These are phyloP conservation scores for Chlorospingus flavigularis DNA, from an alignment of 2,797 vertebrate species.

Conservation along the genomic window DNA sequence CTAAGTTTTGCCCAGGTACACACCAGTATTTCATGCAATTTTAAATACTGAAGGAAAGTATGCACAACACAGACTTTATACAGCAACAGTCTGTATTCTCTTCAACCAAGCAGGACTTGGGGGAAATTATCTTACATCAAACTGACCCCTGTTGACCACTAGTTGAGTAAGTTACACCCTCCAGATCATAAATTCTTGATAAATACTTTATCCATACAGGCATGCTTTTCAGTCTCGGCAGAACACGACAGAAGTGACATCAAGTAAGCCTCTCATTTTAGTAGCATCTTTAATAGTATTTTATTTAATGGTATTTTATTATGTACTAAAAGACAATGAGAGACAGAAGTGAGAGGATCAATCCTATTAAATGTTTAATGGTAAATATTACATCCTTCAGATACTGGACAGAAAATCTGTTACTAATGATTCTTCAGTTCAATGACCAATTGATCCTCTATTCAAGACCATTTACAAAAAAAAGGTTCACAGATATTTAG, in stretches of 20 bases:
- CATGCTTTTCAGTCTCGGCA: background rate
- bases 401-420: background rate
- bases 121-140: background rate
- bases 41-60: background rate
- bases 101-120: background rate
- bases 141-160: background rate
- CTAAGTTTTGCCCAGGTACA: background rate
- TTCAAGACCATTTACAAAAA: background rate
- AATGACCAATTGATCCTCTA: background rate
- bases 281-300: background rate
- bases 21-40: accelerated
- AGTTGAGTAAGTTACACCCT: background rate
- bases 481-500: background rate
- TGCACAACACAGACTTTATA: background rate
- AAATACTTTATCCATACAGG: background rate
- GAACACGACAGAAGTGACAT: background rate
- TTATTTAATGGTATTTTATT: background rate
- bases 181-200: background rate
- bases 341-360: background rate
- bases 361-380: background rate
- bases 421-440: background rate
- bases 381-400: background rate
- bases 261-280: background rate
- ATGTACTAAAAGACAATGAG: background rate
- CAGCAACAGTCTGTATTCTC: background rate